phyloP scores from a whole-genome alignment of 2,888 invertebrate genomes.

The Deilephila porcellus region DNA sequence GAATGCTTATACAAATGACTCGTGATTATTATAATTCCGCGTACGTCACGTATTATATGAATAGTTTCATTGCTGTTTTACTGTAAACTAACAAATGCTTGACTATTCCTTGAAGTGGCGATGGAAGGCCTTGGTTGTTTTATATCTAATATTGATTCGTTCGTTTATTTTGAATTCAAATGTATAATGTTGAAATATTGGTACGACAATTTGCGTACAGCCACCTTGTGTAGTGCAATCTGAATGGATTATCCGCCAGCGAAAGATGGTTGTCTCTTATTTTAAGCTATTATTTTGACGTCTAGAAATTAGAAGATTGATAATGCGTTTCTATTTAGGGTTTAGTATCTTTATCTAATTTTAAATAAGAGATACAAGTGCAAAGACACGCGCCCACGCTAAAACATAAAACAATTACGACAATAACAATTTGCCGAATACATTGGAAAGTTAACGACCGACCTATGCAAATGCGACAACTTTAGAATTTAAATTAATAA shows the following conservation, averaged over 20 bases:
- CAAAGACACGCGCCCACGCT: neutral
- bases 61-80: neutral
- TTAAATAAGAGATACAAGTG: neutral
- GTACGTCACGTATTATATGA: slow-evolving; percentile 10
- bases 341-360: neutral
- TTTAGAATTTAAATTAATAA: slow-evolving; percentile 15
- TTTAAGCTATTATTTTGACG: no score
- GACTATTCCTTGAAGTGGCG: no score
- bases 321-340: neutral
- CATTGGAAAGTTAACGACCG: slow-evolving; percentile 24
- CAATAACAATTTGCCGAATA: slow-evolving; percentile 24
- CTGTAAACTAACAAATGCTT: no score
- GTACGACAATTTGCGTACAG: no score
- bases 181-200: no score
- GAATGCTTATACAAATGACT: slow-evolving; percentile 19
- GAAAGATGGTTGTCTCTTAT: no score
- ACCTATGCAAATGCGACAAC: slow-evolving; percentile 21
- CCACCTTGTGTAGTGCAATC: no score
- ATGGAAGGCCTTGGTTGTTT: no score
- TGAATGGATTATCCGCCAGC: no score
- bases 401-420: slow-evolving; percentile 21
- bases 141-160: no score
- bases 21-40: slow-evolving; percentile 9
- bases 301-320: no score
- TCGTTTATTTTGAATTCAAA: no score